These are phyloP conservation scores for Polia nebulosa DNA, from an alignment of 2,888 invertebrate genomes.

Conservation along the genomic window DNA sequence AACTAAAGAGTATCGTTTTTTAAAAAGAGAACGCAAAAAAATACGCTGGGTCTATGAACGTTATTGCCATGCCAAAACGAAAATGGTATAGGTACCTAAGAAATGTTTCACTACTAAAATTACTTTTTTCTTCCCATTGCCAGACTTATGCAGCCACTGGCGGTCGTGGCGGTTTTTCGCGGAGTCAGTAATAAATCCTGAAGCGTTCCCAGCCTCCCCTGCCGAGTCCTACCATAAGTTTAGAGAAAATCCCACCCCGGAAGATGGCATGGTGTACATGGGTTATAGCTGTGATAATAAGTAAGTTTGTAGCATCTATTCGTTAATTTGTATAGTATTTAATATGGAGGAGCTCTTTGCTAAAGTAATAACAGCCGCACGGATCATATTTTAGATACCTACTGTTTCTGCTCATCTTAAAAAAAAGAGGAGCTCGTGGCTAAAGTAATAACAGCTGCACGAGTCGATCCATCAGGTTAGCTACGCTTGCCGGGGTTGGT, in stretches of 20 bases:
- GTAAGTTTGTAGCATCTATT: conserved; percentile 69
- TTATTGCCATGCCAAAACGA: neutral
- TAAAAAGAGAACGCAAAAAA: neutral
- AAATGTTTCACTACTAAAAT: neutral
- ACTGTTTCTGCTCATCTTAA: no score
- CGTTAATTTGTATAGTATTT: neutral
- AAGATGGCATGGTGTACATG: conserved; percentile 87
- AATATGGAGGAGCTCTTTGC: no score
- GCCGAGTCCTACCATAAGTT: conserved; percentile 91
- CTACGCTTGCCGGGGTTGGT: no score
- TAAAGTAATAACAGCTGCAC: no score
- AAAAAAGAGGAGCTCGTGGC: no score
- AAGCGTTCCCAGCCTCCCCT: conserved; percentile 90
- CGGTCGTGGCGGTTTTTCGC: conserved; percentile 92
- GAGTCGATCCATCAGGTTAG: no score
- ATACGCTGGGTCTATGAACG: neutral
- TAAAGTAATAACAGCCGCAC: no score
- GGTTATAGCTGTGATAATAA: conserved; percentile 84
- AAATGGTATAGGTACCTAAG: neutral
- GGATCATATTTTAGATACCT: no score
- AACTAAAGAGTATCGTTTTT: no score
- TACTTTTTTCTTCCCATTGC: conserved; percentile 25
- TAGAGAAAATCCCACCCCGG: conserved; percentile 86
- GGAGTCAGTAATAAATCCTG: conserved; percentile 89
- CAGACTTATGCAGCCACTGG: conserved; percentile 92